phyloP scores from a whole-genome alignment of 1,140 invertebrate genomes.

The Orchesella cincta region DNA sequence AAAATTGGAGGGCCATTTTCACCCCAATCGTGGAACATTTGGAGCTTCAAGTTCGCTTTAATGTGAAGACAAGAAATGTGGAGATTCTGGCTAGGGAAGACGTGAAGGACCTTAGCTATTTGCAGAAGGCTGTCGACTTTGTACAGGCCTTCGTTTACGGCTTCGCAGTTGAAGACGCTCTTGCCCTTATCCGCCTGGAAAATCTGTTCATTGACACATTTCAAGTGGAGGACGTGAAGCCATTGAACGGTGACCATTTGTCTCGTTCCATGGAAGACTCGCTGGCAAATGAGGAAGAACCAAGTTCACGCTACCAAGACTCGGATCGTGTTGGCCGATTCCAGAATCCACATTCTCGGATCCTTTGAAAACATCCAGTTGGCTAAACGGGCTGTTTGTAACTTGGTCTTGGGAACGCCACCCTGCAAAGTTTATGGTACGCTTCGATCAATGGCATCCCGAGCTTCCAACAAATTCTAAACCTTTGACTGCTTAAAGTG shows the following conservation, averaged over 20 bases:
- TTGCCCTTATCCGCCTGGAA: constrained; percentile 91
- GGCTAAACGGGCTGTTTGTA: constrained; percentile 93
- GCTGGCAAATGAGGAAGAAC: constrained; percentile 97
- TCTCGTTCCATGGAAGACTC: constrained; percentile 92
- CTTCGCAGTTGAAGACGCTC: constrained; percentile 96
- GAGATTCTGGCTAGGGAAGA: constrained; percentile 77
- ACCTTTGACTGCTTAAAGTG: too few relatives aligned
- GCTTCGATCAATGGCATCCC: constrained; percentile 78
- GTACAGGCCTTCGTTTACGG: constrained; percentile 94
- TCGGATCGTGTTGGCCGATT: constrained; percentile 93
- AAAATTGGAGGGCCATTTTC: constrained; percentile 97
- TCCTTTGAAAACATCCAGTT: constrained; percentile 96
- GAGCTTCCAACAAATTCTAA: constrained; percentile 79
- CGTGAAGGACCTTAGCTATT: constrained; percentile 81
- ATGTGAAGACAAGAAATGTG: constrained; percentile 86
- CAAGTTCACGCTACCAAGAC: constrained; percentile 98
- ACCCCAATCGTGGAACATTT: constrained; percentile 94
- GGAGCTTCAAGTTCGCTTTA: constrained; percentile 91
- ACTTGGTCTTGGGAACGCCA: constrained; percentile 93
- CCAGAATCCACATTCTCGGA: constrained; percentile 95
- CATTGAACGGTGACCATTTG: constrained; percentile 91
- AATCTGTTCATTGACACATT: constrained; percentile 97
- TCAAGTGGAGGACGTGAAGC: constrained; percentile 96
- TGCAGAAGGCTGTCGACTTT: constrained; percentile 98
- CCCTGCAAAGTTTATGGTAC: constrained; percentile 96